These are phyloP conservation scores for Cheilosia soror DNA, from an alignment of 2,888 invertebrate genomes.

Conservation along the genomic window DNA sequence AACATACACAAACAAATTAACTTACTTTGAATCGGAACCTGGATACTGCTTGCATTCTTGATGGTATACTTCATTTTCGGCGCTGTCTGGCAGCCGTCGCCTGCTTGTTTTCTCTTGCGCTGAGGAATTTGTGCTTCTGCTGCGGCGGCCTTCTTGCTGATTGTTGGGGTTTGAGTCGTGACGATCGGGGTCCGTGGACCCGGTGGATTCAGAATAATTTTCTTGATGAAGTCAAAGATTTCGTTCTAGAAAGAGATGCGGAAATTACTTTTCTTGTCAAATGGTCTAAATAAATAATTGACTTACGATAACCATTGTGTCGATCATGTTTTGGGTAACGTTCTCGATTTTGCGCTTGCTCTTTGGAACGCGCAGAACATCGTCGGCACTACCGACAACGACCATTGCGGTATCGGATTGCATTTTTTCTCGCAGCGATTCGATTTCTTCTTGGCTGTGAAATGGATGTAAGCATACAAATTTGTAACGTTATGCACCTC, in stretches of 20 bases:
- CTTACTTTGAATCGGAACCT: slow-evolving; percentile 37
- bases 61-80: slow-evolving; percentile 78
- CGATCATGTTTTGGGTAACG: slow-evolving; percentile 91
- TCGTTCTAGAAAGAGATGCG: slow-evolving; percentile 84
- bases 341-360: slow-evolving; percentile 89
- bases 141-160: slow-evolving; percentile 80
- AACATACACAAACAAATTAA: slow-evolving; percentile 13
- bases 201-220: slow-evolving; percentile 86
- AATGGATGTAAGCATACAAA: slow-evolving; percentile 68
- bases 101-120: slow-evolving; percentile 85
- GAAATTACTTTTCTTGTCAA: background rate
- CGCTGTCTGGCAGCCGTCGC: slow-evolving; percentile 83
- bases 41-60: slow-evolving; percentile 20
- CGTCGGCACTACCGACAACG: slow-evolving; percentile 92
- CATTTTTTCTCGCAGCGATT: slow-evolving; percentile 90
- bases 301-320: slow-evolving; percentile 88
- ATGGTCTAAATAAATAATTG: background rate
- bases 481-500: background rate
- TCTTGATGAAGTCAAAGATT: slow-evolving; percentile 87
- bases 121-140: slow-evolving; percentile 76
- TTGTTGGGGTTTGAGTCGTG: slow-evolving; percentile 60
- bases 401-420: slow-evolving; percentile 90
- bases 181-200: slow-evolving; percentile 82
- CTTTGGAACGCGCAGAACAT: slow-evolving; percentile 88
- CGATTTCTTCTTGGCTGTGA: slow-evolving; percentile 89